Evolutionary conservation across 1,140 invertebrate species (phyloP).

Genomic region (Dinothrombium tinctorium): DNA sequence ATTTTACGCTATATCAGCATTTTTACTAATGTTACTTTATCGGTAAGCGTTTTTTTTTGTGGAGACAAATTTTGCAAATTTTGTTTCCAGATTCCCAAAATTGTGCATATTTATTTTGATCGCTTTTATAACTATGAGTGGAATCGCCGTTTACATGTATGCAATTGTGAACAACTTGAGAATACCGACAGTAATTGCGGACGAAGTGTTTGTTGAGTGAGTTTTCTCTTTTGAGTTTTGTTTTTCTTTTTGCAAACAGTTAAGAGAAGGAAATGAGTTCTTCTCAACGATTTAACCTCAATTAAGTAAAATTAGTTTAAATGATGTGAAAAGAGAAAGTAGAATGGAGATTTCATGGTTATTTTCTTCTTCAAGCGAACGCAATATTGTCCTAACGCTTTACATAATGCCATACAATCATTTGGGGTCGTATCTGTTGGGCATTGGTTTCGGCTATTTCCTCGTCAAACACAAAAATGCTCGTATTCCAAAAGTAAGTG

Average conservation of each 20-base stretch:
- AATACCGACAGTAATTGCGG: slow-evolving; percentile 1
- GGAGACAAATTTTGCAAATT: not conserved
- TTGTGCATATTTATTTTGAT: not conserved
- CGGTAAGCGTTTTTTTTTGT: slow-evolving; percentile 7
- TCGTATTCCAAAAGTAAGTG: slow-evolving; percentile 8
- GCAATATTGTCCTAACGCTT: not conserved
- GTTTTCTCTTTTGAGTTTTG: not conserved
- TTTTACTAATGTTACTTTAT: slow-evolving; percentile 6
- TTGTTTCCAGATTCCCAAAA: slow-evolving; percentile 2
- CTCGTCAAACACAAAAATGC: slow-evolving; percentile 7
- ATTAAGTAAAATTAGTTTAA: too few relatives aligned
- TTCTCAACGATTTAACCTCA: too few relatives aligned
- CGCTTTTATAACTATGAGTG: not conserved
- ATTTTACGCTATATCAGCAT: slow-evolving; percentile 5
- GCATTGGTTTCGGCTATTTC: slow-evolving; percentile 12
- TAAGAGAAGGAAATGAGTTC: too few relatives aligned
- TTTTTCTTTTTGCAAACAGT: too few relatives aligned
- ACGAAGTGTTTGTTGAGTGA: slow-evolving; percentile 3
- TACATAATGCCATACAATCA: slow-evolving; percentile 13
- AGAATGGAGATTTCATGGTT: too few relatives aligned
- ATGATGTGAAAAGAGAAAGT: too few relatives aligned
- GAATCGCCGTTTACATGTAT: not conserved
- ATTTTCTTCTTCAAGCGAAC: too few relatives aligned
- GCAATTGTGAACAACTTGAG: not conserved
- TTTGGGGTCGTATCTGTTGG: slow-evolving; percentile 13